Evolutionary conservation across 2,888 invertebrate species (phyloP), one percentile per base, ranked within the genome.

Genomic region (Pogonocherus hispidulus): DNA sequence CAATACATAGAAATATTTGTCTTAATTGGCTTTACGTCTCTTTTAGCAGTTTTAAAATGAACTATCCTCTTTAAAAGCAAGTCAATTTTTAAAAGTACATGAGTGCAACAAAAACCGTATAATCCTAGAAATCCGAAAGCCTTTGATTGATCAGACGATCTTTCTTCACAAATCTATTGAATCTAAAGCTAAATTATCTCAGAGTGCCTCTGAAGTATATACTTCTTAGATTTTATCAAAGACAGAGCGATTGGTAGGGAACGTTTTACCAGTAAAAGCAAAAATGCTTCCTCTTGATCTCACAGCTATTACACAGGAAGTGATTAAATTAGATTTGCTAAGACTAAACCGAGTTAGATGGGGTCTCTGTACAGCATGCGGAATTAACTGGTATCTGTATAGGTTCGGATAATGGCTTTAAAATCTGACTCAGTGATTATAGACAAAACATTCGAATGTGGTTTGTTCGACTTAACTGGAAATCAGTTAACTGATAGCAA

Each of bases 181-280:
- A 41, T n/a, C 11, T 35, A 44, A 65, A 27, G 65, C 66, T 19
- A 46, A 67, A 71, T 71, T 71, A 69, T 69, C 69, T 66, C 52
- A 11, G 35, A 49, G 5, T 11, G 27, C 60, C 66, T 64, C 57
- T 67, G 66, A 69, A 60, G 67, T 69, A 69, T 69, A 68, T 66
- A 71, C 69, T 71, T 66, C 62, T 69, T 62, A 60, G 69, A 71
- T 69, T 69, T 65, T 67, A 67, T 69, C 69, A 71, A 71, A 71
- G 71, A 63, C 63, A 44, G 49, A 41, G 44, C 52, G 71, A 71
- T 69, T 66, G 68, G 32, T 44, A 63, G 57, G 63, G 71, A 41
- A 41, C 41, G n/a, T 9, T 41, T 41, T 16, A 41, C 14, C 14
- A 60, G 59, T 62, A 70, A 70, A 70, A 70, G 66, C 67, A 70